These are phyloP conservation scores for Odontomyia ornata DNA, from an alignment of 2,888 invertebrate genomes.

Conservation along the genomic window DNA sequence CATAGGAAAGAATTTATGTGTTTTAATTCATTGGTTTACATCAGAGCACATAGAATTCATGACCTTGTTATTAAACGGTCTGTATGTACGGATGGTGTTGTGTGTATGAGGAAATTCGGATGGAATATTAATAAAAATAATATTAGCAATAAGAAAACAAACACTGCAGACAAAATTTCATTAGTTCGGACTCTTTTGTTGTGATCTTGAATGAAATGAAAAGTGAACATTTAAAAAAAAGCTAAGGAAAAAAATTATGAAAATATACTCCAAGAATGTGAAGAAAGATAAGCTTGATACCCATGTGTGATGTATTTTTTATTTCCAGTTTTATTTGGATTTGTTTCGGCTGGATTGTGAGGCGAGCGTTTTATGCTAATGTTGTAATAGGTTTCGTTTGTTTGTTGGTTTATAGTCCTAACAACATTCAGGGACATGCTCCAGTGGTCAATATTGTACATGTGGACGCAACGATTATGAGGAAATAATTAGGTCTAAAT, in stretches of 20 bases:
- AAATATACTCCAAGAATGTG: neutral
- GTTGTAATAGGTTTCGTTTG: neutral
- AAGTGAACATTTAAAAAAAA: neutral
- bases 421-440: constrained; percentile 16
- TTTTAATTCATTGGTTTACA: too few species aligned
- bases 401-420: neutral
- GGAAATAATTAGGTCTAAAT: neutral
- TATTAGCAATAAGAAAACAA: constrained; percentile 1
- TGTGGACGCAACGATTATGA: neutral
- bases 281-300: neutral
- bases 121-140: constrained; percentile 7
- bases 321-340: neutral
- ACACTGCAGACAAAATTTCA: neutral
- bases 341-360: neutral
- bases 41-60: constrained; percentile 11
- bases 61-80: constrained; percentile 19
- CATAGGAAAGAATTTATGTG: neutral
- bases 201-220: constrained; percentile 25
- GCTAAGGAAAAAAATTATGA: neutral
- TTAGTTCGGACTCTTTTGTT: neutral
- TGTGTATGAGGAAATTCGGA: constrained; percentile 2
- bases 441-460: neutral
- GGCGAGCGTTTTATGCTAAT: neutral
- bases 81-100: neutral
- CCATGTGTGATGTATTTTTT: neutral